phyloP scores from a whole-genome alignment of 2,113 vertebrate species.

The Aegotheles bennettii region DNA sequence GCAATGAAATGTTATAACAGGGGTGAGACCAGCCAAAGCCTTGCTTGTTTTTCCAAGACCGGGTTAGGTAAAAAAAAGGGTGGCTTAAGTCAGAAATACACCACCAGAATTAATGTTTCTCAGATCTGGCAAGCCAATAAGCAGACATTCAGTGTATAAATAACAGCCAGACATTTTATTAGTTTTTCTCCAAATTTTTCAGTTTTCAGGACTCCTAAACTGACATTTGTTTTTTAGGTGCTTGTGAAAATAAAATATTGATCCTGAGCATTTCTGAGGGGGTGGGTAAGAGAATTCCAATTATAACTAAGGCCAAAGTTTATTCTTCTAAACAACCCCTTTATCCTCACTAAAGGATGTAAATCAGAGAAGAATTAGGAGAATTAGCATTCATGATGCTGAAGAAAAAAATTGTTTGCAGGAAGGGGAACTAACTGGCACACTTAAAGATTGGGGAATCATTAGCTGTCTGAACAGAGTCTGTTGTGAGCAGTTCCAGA shows the following conservation, averaged over 20 bases:
- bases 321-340: neutral
- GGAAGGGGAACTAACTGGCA: constrained; percentile 9
- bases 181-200: constrained; percentile 20
- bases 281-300: neutral
- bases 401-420: constrained; percentile 2
- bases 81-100: constrained; percentile 59
- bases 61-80: constrained; percentile 8
- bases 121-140: constrained; percentile 53
- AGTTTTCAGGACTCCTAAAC: constrained; percentile 11
- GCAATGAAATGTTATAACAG: constrained; percentile 57
- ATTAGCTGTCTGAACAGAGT: constrained; percentile 58
- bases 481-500: constrained; percentile 49
- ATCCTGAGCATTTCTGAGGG: neutral
- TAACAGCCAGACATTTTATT: constrained; percentile 62
- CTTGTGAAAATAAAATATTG: neutral
- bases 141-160: constrained; percentile 30
- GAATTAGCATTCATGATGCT: neutral
- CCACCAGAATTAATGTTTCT: constrained; percentile 53
- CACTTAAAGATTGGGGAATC: constrained; percentile 36
- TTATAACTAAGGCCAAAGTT: neutral
- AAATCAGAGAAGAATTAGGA: neutral
- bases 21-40: constrained; percentile 32
- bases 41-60: constrained; percentile 67
- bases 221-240: neutral
- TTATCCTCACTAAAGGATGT: neutral